Evolutionary conservation across 2,888 invertebrate species (phyloP), one percentile per base, ranked within the genome.

Genomic region (Marronus borbonicus): DNA sequence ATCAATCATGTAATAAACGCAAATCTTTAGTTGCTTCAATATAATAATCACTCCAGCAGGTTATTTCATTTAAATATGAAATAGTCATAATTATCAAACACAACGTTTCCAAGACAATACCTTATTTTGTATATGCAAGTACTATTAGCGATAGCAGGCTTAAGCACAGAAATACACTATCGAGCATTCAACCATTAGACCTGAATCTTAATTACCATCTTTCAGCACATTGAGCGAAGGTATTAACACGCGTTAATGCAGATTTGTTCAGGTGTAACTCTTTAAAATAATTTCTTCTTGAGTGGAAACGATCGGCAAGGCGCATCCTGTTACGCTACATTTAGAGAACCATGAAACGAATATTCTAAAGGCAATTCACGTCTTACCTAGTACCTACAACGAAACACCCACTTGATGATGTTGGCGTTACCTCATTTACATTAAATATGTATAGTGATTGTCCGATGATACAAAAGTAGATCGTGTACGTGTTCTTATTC

Each of bases 141-240:
- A 55, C 55, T 44, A 44, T 44, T 44, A 44, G 44, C 44, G 31
- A 62, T 62, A 28, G 31, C 28, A 24, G n/a, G 4, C 12, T 62
- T 62, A 62, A 31, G 44, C 39, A 66, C 7, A 44, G 39, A 66
- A 44, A 36, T 20, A 44, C 39, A 17, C 17, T 44, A 66, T 20
- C 7, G 39, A 66, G 39, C 44, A 39, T 44, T 66, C 20, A 66
- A 66, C 39, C 44, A 20, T 44, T 17, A 39, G 39, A 44, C 20
- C 17, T 7, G 65, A 66, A 66, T 66, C 65, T 66, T 66, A 66
- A 66, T 66, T 66, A 44, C 65, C 10, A 66, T 66, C 65, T 66
- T 66, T 66, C 65, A 66, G 65, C 65, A 44, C 65, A 66, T 44
- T 66, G 49, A 36, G 31, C 65, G 36, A 39, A 36, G n/a, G 17